Percentiles rank a stretch among this genome's conserved stretches.
phyloP scores from a whole-genome alignment of 1,140 invertebrate genomes.

The Calycopis cecrops region DNA sequence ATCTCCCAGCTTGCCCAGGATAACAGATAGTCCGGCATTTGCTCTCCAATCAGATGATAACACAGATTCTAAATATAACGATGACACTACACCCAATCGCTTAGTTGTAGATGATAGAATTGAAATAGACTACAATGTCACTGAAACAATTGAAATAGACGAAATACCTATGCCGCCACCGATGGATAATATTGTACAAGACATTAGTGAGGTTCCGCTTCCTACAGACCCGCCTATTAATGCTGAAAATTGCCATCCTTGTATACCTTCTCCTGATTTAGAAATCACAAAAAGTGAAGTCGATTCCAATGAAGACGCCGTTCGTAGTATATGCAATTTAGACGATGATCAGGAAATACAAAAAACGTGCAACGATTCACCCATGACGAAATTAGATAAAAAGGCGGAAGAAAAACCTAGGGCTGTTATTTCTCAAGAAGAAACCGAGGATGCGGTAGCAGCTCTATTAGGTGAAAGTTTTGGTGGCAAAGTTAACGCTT shows the following conservation, averaged over 20 bases:
- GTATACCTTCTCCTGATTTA: slow-evolving; percentile 19
- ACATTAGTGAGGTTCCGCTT: slow-evolving; percentile 56
- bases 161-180: slow-evolving; percentile 60
- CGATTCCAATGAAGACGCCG: slow-evolving; percentile 82
- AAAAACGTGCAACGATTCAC: slow-evolving; percentile 35
- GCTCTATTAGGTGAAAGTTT: slow-evolving; percentile 90
- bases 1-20: slow-evolving; percentile 66
- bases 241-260: slow-evolving; percentile 17
- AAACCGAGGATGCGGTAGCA: slow-evolving; percentile 93
- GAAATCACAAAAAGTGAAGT: slow-evolving; percentile 45
- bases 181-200: slow-evolving; percentile 53
- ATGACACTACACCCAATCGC: slow-evolving; percentile 31
- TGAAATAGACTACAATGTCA: slow-evolving; percentile 36
- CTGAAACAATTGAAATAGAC: slow-evolving; percentile 46
- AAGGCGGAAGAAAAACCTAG: slow-evolving; percentile 85
- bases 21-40: slow-evolving; percentile 65
- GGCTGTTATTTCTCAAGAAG: slow-evolving; percentile 91
- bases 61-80: slow-evolving; percentile 30
- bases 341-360: slow-evolving; percentile 48
- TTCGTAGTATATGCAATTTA: slow-evolving; percentile 76
- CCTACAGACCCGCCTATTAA: slow-evolving; percentile 43
- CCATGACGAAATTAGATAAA: slow-evolving; percentile 62
- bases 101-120: slow-evolving; percentile 35
- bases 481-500: slow-evolving; percentile 74
- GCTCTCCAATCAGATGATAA: slow-evolving; percentile 31